Evolutionary conservation across 2,113 vertebrate species (phyloP).

Genomic region (Albula goreensis): DNA sequence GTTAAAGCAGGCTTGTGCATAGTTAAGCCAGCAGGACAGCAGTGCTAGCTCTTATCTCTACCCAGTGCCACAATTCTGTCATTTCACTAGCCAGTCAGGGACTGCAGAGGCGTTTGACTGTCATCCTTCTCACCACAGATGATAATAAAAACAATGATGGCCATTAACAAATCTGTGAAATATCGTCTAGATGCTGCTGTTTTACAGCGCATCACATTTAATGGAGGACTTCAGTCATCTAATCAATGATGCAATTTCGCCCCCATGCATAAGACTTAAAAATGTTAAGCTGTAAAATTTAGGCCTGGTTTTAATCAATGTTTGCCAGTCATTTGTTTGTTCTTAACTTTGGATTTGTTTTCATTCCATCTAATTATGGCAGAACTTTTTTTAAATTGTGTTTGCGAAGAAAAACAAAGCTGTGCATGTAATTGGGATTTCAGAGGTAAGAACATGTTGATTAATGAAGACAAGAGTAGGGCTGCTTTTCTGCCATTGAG

Average conservation of each 20-base stretch:
- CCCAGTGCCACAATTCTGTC: neutral
- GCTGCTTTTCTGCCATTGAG: too few relatives aligned
- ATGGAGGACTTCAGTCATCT: neutral
- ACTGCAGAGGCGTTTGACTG: neutral
- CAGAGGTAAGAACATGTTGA: too few relatives aligned
- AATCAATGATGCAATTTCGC: neutral
- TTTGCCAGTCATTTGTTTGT: neutral
- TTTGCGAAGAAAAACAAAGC: too few relatives aligned
- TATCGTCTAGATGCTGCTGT: neutral
- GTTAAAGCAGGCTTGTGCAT: neutral
- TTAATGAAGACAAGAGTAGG: too few relatives aligned
- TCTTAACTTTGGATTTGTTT: neutral
- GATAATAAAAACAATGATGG: too few relatives aligned
- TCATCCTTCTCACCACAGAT: neutral
- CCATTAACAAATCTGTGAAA: neutral
- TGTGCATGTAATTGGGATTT: too few relatives aligned
- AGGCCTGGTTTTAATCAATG: neutral
- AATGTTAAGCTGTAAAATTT: neutral
- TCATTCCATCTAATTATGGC: neutral
- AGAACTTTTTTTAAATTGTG: neutral
- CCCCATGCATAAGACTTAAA: neutral
- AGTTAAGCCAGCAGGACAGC: neutral
- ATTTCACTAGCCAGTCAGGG: neutral
- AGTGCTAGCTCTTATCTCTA: neutral
- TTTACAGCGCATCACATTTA: neutral